Base-by-base conservation (phyloP, 2,888 invertebrate genomes). In the Acrocyrtus sp. region DNA sequence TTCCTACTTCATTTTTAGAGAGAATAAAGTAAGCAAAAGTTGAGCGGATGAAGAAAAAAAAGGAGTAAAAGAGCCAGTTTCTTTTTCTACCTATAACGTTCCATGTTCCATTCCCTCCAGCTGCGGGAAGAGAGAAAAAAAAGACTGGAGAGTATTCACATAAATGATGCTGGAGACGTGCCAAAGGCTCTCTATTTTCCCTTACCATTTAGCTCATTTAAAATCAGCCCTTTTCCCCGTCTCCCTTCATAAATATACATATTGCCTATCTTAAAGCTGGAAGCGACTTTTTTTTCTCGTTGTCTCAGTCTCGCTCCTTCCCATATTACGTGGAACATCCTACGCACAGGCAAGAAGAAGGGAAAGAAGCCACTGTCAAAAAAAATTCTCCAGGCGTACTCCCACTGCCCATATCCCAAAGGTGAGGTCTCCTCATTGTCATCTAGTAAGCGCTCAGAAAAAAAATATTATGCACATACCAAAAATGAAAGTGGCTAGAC, bases 161-260 rank as follows among this genome's bases (percentile, higher is more conserved):
- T 73, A 73, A 75, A 70, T 70, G 70, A 67, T 27, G 62, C 70
- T 75, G 75, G 75, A 75, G 48, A 68, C 47, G 57, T 75, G 75
- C 75, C 75, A 75, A 75, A 26, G 53, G 27, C 34, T 65, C 50
- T 61, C 50, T 63, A 57, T 70, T 62, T 53, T 56, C 39, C 27
- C 56, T 58, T 67, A 43, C 67, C 50, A 41, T 67, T 67, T 58
- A 58, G 48, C 58, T 43, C 58, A 58, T 67, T 67, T 58, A 67
- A 67, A 67, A 67, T 58, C 58, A 48, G 39, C 47, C 47, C 57
- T 56, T 51, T 57, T 67, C 41, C n/a, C n/a, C 57, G 29, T 58
- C 45, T 58, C 58, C 26, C 8, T n/a, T 34, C n/a, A 58, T 58
- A 58, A 58, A 58, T 58, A 34, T 58, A 58, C 56, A 56, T n/a